phyloP scores from a whole-genome alignment of 2,888 invertebrate species.

The Polyommatus iphigenia region DNA sequence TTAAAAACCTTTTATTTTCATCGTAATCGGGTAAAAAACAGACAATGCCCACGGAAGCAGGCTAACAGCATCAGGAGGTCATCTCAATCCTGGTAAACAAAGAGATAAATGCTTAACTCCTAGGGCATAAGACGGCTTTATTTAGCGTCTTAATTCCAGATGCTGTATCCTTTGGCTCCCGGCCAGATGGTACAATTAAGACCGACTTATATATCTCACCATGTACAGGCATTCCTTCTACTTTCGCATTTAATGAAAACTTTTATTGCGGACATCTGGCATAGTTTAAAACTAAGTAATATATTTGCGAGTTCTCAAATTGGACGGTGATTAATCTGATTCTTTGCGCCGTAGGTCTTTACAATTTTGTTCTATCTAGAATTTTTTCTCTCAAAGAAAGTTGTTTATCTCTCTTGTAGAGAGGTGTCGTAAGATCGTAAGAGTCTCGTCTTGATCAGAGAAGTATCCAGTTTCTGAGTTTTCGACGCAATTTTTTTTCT shows the following conservation, averaged over 20 bases:
- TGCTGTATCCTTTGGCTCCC: constrained; percentile 28
- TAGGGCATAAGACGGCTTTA: constrained; percentile 17
- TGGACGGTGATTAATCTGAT: not conserved
- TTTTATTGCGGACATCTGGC: constrained; percentile 28
- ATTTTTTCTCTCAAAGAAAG: not conserved
- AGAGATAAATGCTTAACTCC: constrained; percentile 29
- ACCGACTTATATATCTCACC: constrained; percentile 25
- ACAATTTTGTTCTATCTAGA: not conserved
- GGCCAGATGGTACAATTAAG: constrained; percentile 29
- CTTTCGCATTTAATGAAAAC: constrained; percentile 30
- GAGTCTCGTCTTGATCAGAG: no score
- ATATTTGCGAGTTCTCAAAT: not conserved
- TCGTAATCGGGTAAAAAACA: not conserved
- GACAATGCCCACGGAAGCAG: not conserved
- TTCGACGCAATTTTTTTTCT: no score
- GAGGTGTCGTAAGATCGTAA: no score
- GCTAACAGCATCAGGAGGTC: constrained; percentile 12
- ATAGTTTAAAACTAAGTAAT: constrained; percentile 15
- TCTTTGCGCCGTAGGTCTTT: not conserved
- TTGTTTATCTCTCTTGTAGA: no score
- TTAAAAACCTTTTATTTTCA: not conserved
- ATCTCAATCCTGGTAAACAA: constrained; percentile 19
- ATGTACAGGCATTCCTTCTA: constrained; percentile 29
- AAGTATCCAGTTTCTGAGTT: no score
- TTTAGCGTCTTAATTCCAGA: constrained; percentile 31